Conservation (phyloP, 2,113 vertebrate genomes). For the Strigops habroptila region DNA sequence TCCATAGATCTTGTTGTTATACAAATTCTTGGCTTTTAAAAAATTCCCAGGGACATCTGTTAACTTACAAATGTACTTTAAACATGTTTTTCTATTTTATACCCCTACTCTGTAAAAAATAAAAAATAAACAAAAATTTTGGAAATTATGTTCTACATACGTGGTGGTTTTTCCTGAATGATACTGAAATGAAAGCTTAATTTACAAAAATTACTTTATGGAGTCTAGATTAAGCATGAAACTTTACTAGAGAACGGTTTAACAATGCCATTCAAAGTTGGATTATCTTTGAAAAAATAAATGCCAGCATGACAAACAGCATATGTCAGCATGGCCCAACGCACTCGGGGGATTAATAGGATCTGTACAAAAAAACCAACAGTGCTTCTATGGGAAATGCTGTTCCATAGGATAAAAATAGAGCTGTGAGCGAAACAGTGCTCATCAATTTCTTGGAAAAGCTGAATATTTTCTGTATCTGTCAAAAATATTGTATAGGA, state of each 20-base stretch:
- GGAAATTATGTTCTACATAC: background rate
- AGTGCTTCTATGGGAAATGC: slow-evolving; percentile 8
- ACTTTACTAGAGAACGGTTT: slow-evolving; percentile 10
- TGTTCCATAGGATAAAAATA: slow-evolving; percentile 34
- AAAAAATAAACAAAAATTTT: background rate
- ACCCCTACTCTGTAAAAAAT: background rate
- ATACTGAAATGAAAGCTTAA: background rate
- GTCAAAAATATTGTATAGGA: background rate
- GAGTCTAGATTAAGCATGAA: slow-evolving; percentile 1
- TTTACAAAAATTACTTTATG: background rate
- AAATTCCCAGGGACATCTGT: background rate
- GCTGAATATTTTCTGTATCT: background rate
- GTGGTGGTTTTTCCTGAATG: background rate
- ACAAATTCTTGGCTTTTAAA: background rate
- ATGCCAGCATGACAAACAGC: slow-evolving; percentile 33
- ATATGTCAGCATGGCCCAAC: slow-evolving; percentile 16
- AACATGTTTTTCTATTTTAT: background rate
- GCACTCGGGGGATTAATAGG: slow-evolving; percentile 19
- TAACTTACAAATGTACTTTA: background rate
- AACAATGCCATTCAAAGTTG: slow-evolving; percentile 23
- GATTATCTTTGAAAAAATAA: slow-evolving; percentile 46
- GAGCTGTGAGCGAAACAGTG: background rate
- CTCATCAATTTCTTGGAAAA: background rate
- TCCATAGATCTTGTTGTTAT: background rate
- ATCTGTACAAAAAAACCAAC: background rate